Conservation (phyloP, 2,113 vertebrate genomes). For the Halcyon senegalensis region DNA sequence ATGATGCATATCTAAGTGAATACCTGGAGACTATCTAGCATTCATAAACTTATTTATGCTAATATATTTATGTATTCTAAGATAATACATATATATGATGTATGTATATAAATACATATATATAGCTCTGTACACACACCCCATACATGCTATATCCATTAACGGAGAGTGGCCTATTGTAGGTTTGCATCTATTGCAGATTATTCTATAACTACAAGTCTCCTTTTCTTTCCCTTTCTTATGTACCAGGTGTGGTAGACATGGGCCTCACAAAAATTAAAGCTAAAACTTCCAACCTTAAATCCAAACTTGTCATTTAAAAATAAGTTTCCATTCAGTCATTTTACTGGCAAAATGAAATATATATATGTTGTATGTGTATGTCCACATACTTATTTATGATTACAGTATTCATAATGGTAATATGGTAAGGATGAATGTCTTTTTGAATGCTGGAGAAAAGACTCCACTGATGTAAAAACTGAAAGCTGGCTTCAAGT, state of each 20-base stretch:
- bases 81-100: background rate
- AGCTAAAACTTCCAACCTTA: background rate
- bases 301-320: background rate
- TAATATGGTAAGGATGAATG: background rate
- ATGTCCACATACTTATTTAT: background rate
- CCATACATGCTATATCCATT: background rate
- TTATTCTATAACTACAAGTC: background rate
- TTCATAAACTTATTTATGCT: background rate
- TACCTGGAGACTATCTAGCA: background rate
- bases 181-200: background rate
- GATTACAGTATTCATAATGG: background rate
- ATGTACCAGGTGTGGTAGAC: background rate
- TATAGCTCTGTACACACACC: background rate
- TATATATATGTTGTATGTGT: background rate
- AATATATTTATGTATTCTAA: constrained; percentile 22
- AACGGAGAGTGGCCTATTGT: background rate
- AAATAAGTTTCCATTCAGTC: constrained; percentile 11
- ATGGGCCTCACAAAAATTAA: background rate
- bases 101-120: background rate
- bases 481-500: constrained; percentile 8
- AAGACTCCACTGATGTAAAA: background rate
- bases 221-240: constrained; percentile 1
- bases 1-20: constrained; percentile 5
- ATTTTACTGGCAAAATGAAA: background rate
- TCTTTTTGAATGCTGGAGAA: background rate